Base-by-base conservation (phyloP, 2,888 invertebrate genomes). In the Yponomeuta malinellus region DNA sequence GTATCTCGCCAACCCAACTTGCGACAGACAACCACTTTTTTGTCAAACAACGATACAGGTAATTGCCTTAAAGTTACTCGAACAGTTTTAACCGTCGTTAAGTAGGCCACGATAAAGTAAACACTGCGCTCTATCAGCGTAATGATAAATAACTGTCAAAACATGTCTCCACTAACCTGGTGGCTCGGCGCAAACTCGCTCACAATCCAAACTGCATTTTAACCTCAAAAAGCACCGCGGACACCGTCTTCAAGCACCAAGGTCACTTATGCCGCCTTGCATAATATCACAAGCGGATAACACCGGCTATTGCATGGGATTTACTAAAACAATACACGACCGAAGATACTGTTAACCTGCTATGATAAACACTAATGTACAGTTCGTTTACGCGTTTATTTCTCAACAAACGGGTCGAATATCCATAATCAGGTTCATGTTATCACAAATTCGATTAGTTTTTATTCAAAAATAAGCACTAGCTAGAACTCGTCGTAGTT, bases 331-430 rank as follows among this genome's bases (percentile, higher is more conserved):
- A 90, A 90, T 84, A 87, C 86, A 86, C 87, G 84, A 84, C 76
- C 81, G 83, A 84, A 83, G 86, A 87, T 87, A 88, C 87, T 84
- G 85, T 87, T 88, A 87, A 88, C 79, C 87, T 90, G 90, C 86
- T 91, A 92, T 88, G 89, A 90, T 90, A 91, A 91, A 91, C 89
- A 90, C 90, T 86, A 88, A 88, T 90, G 83, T 89, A 91, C 90
- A 83, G 90, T 90, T 85, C 88, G 48, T 87, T 86, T 89, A 84
- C 88, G 88, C 89, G 88, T 84, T 89, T 89, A 86, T 86, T 85
- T 82, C 79, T 83, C 80, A 86, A 86, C 80, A 87, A 86, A 85
- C 82, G 84, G 86, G 82, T 81, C 82, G 85, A 87, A 81, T 83
- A 83, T 83, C 78, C 83, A 81, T 82, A 82, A 79, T 79, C 79